Conservation (phyloP, 2,888 invertebrate species). For the Malacosoma neustria region DNA sequence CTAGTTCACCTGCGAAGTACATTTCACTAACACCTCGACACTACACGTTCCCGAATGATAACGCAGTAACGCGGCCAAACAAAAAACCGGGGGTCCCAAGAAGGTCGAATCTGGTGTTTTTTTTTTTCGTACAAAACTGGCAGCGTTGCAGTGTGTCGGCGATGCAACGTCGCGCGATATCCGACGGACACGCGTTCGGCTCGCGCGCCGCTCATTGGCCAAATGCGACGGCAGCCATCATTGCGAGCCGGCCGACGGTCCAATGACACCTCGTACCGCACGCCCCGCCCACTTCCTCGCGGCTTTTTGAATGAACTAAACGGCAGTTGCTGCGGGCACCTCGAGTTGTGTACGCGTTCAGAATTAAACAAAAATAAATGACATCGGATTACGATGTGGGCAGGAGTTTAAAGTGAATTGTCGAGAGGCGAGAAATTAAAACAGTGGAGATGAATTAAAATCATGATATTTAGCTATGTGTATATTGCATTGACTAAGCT, state of each 20-base stretch:
- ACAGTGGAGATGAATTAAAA: background rate
- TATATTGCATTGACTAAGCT: background rate
- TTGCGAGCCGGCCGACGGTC: conserved; percentile 45
- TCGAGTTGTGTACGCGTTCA: conserved; percentile 28
- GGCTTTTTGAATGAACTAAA: conserved; percentile 62
- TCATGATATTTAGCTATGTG: background rate
- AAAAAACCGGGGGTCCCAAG: conserved; percentile 71
- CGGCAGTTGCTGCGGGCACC: conserved; percentile 53
- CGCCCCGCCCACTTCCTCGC: conserved; percentile 70
- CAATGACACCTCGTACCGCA: conserved; percentile 66
- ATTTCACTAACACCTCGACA: conserved; percentile 53
- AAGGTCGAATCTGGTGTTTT: conserved; percentile 73
- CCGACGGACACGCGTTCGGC: conserved; percentile 68
- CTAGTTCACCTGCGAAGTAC: conserved; percentile 54
- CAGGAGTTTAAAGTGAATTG: conserved; percentile 21
- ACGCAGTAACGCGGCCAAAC: conserved; percentile 71
- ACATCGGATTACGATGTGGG: conserved; percentile 19
- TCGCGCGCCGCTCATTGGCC: conserved; percentile 68
- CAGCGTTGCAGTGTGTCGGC: conserved; percentile 48
- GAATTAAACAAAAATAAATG: conserved; percentile 18
- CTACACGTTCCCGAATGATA: conserved; percentile 66
- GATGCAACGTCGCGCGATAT: conserved; percentile 20
- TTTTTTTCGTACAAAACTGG: conserved; percentile 63
- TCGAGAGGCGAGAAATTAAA: conserved; percentile 12
- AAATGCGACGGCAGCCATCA: conserved; percentile 69